phyloP scores from a whole-genome alignment of 1,140 invertebrate genomes.

The Drosophila rhopaloa region DNA sequence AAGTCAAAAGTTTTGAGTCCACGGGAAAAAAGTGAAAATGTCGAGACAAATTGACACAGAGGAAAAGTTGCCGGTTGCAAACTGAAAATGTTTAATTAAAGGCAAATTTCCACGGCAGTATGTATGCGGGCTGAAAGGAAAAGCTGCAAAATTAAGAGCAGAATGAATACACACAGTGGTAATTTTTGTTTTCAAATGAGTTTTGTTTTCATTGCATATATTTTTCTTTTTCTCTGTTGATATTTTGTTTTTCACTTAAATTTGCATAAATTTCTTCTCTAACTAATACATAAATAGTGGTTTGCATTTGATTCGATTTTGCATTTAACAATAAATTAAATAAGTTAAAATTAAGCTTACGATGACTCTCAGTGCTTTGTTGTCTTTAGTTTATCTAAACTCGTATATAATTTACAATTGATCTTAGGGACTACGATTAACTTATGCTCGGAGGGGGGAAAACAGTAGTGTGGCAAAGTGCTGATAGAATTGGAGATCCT shows the following conservation, averaged over 20 bases:
- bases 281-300: constrained; percentile 77
- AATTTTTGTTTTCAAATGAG: constrained; percentile 49
- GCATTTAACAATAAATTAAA: constrained; percentile 68
- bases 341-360: constrained; percentile 74
- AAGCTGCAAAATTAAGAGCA: constrained; percentile 15
- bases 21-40: constrained; percentile 40
- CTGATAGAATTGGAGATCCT: constrained; percentile 41
- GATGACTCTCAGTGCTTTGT: constrained; percentile 76
- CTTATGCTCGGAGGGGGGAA: constrained; percentile 15
- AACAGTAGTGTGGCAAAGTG: constrained; percentile 30
- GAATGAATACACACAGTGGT: constrained; percentile 29
- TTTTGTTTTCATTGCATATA: constrained; percentile 47
- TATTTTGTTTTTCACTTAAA: constrained; percentile 58
- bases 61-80: constrained; percentile 35
- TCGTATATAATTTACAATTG: constrained; percentile 49
- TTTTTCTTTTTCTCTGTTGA: constrained; percentile 60
- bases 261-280: constrained; percentile 73
- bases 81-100: constrained; percentile 48
- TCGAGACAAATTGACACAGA: constrained; percentile 46
- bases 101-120: constrained; percentile 31
- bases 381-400: constrained; percentile 54
- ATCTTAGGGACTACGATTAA: constrained; percentile 17
- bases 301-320: constrained; percentile 54
- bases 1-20: constrained; percentile 49
- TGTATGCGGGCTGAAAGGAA: constrained; percentile 13